phyloP scores from a whole-genome alignment of 2,113 vertebrate species.

The Loxodonta africana region DNA sequence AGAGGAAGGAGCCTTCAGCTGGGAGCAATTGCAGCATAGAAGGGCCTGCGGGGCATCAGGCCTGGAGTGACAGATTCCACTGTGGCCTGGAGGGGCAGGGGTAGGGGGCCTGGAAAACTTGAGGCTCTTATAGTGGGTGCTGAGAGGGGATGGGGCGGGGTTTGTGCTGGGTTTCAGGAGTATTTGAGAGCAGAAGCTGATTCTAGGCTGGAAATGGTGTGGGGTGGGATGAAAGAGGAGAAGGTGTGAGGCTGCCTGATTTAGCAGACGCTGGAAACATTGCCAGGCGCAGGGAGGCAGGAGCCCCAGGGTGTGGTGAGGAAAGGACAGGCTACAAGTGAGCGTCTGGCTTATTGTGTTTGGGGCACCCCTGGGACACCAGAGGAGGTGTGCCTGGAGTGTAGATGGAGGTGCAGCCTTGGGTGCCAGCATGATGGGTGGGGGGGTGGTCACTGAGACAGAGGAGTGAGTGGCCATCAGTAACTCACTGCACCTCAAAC shows the following conservation, averaged over 20 bases:
- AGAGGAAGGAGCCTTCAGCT: background rate
- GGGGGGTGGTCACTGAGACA: too few species aligned
- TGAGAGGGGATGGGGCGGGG: background rate
- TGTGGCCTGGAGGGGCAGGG: background rate
- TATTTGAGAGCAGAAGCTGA: too few species aligned
- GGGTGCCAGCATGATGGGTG: background rate
- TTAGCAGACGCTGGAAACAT: background rate
- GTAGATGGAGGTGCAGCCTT: background rate
- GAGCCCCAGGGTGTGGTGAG: background rate
- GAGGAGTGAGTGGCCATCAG: background rate
- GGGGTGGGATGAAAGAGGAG: background rate
- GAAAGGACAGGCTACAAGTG: background rate
- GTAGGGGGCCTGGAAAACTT: background rate
- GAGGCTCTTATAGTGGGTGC: background rate
- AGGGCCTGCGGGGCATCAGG: background rate
- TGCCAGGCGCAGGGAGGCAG: too few species aligned
- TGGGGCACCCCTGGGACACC: background rate
- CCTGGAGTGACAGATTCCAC: background rate
- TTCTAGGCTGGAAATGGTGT: background rate
- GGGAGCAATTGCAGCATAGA: accelerated
- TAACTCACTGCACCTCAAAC: too few species aligned
- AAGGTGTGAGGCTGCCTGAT: background rate
- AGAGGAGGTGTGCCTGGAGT: background rate
- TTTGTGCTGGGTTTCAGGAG: background rate
- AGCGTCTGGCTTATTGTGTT: background rate